Evolutionary conservation across 2,888 invertebrate genomes (phyloP), one percentile per base, ranked within the genome.

Genomic region (Mactromeris polynyma): DNA sequence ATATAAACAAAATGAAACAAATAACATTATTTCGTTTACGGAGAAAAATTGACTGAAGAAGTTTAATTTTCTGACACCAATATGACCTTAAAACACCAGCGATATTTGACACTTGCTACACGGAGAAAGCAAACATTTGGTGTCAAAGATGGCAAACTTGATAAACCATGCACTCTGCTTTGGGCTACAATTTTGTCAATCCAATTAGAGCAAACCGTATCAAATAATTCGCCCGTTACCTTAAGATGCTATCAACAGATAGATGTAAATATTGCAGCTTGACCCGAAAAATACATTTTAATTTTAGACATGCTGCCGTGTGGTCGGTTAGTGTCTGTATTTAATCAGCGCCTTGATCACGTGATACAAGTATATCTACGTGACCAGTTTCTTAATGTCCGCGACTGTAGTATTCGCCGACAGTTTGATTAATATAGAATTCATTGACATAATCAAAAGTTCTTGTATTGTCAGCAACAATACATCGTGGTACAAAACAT

Each of bases 121-220:
- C 64, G 17, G 33, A 31, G 33, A 33, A 36, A 33, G 31, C 38
- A 11, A 17, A 40, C 64, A 51, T 36, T 40, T 64, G 54, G 80
- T 87, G 82, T 87, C 87, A 87, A 77, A 78, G 87, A 83, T 82
- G 19, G 26, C 19, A 42, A 36, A 42, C 19, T 31, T 42, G 87
- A 87, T 87, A 83, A 42, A 40, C 31, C 21, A 9, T 33, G 26
- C 40, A 9, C 36, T 42, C 26, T n/a, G 87, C 83, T 58, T 82
- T 31, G 51, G 79, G 87, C 79, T 21, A 73, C 33, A 38, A 11
- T 17, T 78, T 78, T 79, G 87, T 87, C 87, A 87, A 64, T 51
- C 51, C 83, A 87, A 87, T 87, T 83, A 64, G 54, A 14, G 19
- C 21, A 31, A 54, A 36, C 21, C 51, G 31, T 51, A 86, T 86